Base-by-base conservation (phyloP, 1,140 invertebrate species). In the Centruroides vittatus region DNA sequence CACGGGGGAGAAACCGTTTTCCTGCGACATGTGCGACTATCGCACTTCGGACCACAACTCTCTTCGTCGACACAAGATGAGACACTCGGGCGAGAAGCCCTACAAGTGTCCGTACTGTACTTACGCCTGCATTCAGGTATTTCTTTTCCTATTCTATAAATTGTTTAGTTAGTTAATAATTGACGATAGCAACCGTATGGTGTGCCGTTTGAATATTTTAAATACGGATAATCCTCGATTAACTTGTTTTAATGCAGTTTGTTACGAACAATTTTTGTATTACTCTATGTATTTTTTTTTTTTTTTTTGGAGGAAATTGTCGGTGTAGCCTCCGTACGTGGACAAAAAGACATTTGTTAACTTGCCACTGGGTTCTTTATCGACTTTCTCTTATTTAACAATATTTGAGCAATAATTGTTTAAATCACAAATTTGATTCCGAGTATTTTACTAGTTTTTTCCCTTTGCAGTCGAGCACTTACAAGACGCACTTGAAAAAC, bases 91-190 rank as follows among this genome's bases (percentile, higher is more conserved):
- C 1, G 68, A 69, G 75, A 67, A 80, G 81, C 55, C 70, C 76
- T 82, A 78, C 55, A 62, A 65, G 12, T 72, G 72, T n/a, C 63
- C 63, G 36, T 64, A 49, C 41, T 64, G 61, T 10, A 41, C 80
- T 1, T 86, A 85, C 69, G 78, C 77, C 3, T 80, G 81, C 61
- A 86, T 87, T 61, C 85, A 66, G 58, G 60, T 61, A 61, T 35
- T 55, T 34, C 46, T 35, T 35, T 57, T 35, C 11, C 0, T 35
- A 10, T 13, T 13, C 41, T 47, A 48, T 3, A 11, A 11, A 23
- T 57, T n/a, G 8, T 57, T 57, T n/a, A n/a, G 12, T 48, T 46
- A 47, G 47, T n/a, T 35, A 46, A 12, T 47, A 46, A 57, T n/a
- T n/a, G 48, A 9, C 48, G 9, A 49, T 9, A 10, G 9, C 1